Conservation (phyloP, 2,888 invertebrate species). For the Tryphoninae sp. region DNA sequence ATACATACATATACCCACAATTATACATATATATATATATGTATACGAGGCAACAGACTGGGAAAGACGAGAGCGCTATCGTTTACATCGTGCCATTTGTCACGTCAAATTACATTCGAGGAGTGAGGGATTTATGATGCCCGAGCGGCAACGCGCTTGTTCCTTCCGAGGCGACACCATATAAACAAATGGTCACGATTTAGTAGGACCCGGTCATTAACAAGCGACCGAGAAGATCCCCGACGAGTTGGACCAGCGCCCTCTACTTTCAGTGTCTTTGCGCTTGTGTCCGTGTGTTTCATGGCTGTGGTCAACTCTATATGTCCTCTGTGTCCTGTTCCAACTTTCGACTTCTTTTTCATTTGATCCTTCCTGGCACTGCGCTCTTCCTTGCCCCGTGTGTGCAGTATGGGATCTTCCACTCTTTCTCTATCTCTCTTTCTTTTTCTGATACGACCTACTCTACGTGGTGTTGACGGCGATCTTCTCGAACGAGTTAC, state of each 20-base stretch:
- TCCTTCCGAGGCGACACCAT: constrained; percentile 74
- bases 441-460: constrained; percentile 45
- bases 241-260: constrained; percentile 43
- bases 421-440: neutral
- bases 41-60: constrained; percentile 15
- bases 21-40: constrained; percentile 9
- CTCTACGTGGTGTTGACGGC: constrained; percentile 42
- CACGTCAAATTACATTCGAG: constrained; percentile 77
- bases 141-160: constrained; percentile 71
- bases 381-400: neutral
- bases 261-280: constrained; percentile 5
- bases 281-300: constrained; percentile 14
- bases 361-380: neutral
- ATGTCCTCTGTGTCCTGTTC: constrained; percentile 30
- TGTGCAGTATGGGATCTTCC: constrained; percentile 13
- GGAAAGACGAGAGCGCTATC: constrained; percentile 68
- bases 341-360: constrained; percentile 54
- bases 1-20: constrained; percentile 25
- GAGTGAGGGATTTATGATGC: constrained; percentile 76
- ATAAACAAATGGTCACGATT: constrained; percentile 78
- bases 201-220: constrained; percentile 77
- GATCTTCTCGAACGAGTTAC: constrained; percentile 50
- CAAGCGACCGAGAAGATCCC: constrained; percentile 63
- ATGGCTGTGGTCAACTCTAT: constrained; percentile 20
- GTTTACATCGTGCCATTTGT: constrained; percentile 78